phyloP scores from a whole-genome alignment of 2,797 vertebrate genomes.

The Caiman crocodilus region DNA sequence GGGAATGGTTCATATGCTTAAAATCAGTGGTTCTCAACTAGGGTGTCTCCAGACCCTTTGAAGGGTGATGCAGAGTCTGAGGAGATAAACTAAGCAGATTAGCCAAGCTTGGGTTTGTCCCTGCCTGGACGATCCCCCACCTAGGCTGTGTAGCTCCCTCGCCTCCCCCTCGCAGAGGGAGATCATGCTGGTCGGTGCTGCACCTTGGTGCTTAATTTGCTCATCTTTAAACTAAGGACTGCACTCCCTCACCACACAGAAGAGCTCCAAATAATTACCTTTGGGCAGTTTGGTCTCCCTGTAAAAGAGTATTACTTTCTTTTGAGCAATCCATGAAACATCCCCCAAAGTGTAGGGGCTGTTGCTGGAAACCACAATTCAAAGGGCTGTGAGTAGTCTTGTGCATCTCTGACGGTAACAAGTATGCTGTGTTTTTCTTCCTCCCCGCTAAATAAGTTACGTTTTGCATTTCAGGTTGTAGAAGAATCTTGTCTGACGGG shows the following conservation, averaged over 20 bases:
- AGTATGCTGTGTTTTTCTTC: background rate
- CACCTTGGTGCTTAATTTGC: background rate
- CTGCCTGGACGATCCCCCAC: no score
- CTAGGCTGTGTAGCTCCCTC: no score
- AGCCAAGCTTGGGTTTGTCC: no score
- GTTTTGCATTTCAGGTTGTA: background rate
- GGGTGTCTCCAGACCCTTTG: no score
- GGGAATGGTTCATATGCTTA: no score
- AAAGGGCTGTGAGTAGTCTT: background rate
- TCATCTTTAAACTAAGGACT: background rate
- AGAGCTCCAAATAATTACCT: background rate
- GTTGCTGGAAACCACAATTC: background rate
- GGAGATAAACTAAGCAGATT: no score
- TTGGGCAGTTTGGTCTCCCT: no score
- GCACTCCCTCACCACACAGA: background rate
- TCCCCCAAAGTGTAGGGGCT: background rate
- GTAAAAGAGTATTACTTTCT: rapidly evolving
- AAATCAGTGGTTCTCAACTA: no score
- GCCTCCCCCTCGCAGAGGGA: no score
- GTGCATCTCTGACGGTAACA: rapidly evolving
- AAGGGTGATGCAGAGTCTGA: no score
- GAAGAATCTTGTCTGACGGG: background rate
- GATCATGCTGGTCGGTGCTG: no score
- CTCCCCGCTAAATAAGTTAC: background rate
- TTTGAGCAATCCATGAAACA: background rate